Evolutionary conservation across 2,888 invertebrate genomes (phyloP).

Genomic region (Spatulosminthurus flaviceps): DNA sequence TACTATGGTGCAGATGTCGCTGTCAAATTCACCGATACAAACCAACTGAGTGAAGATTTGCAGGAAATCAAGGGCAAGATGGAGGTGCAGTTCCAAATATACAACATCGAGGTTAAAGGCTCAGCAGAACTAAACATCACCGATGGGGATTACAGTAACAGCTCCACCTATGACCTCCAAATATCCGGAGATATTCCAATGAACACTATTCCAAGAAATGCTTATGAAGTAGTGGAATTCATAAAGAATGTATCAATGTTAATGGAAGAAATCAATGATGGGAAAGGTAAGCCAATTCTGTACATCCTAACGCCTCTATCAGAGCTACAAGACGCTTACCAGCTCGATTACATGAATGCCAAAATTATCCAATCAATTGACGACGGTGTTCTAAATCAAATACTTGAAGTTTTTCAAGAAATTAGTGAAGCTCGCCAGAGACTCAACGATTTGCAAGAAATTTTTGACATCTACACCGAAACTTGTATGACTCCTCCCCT

Average conservation of each 20-base stretch:
- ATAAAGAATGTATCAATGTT: neutral
- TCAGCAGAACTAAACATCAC: conserved; percentile 4
- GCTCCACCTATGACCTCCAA: neutral
- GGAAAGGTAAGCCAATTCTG: conserved; percentile 4
- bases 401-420: neutral
- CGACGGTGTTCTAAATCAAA: neutral
- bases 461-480: neutral
- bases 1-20: neutral
- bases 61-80: conserved; percentile 1
- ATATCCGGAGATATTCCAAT: conserved; percentile 1
- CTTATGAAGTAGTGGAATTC: conserved; percentile 19
- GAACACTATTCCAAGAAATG: neutral
- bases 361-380: conserved; percentile 9
- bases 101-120: neutral
- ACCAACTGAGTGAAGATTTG: neutral
- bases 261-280: conserved; percentile 1
- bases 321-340: neutral
- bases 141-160: conserved; percentile 5
- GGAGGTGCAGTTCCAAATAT: neutral
- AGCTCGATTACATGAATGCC: conserved; percentile 5
- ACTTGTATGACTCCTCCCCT: conserved; percentile 5
- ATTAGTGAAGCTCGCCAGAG: neutral
- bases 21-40: conserved; percentile 2
- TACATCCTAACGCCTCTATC: neutral
- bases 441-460: conserved; percentile 6